phyloP scores from a whole-genome alignment of 1,140 invertebrate species.

The Hyles vespertilio region DNA sequence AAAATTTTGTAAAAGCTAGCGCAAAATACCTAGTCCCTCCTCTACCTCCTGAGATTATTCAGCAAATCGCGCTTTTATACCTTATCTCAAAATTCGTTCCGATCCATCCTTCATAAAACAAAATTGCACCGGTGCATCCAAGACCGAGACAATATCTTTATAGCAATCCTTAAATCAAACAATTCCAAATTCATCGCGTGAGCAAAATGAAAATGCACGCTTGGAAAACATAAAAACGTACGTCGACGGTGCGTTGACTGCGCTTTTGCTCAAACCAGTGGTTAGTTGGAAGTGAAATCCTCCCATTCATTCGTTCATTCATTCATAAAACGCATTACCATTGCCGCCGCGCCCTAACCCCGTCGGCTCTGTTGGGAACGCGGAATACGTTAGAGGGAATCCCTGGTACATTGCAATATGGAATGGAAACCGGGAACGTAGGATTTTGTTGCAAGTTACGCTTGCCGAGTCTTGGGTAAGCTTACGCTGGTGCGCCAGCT shows the following conservation, averaged over 20 bases:
- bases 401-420: constrained; percentile 44
- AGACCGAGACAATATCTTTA: too few species aligned
- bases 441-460: constrained; percentile 61
- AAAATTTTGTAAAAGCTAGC: constrained; percentile 3
- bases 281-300: constrained; percentile 59
- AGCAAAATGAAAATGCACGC: not conserved
- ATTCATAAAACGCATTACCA: constrained; percentile 67
- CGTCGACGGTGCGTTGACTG: constrained; percentile 24
- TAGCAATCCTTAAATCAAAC: too few species aligned
- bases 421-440: constrained; percentile 53
- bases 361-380: constrained; percentile 38
- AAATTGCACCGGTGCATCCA: too few species aligned
- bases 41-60: not conserved
- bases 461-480: constrained; percentile 43
- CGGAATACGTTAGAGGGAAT: constrained; percentile 53
- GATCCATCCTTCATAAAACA: too few species aligned
- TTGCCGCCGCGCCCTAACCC: constrained; percentile 40
- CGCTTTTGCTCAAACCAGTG: constrained; percentile 49
- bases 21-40: constrained; percentile 4
- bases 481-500: constrained; percentile 41
- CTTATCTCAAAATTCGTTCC: too few species aligned
- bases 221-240: constrained; percentile 28
- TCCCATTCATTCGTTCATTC: constrained; percentile 61
- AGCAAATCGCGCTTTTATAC: not conserved
- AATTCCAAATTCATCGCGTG: too few species aligned